Conservation (phyloP, 2,888 invertebrate species). For the Athalia cordata region DNA sequence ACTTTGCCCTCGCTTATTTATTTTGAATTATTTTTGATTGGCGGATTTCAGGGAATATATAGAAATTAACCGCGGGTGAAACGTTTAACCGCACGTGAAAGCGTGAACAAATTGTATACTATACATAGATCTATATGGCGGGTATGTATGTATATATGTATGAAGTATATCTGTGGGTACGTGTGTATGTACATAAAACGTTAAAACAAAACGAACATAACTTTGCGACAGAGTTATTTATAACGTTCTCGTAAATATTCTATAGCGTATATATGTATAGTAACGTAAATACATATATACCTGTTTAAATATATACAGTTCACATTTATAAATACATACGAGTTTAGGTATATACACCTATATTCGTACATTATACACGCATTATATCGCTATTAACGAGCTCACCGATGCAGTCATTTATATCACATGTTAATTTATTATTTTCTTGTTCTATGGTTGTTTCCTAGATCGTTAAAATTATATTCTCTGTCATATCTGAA, state of each 20-base stretch:
- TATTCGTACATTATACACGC: background rate
- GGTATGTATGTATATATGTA: no score
- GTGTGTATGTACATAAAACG: background rate
- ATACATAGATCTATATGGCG: background rate
- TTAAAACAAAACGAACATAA: constrained; percentile 19
- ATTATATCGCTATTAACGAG: background rate
- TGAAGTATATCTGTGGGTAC: no score
- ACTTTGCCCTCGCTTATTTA: no score
- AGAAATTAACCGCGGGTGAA: background rate
- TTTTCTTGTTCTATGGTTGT: constrained; percentile 5
- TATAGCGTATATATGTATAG: background rate
- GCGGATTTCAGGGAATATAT: no score
- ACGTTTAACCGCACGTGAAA: constrained; percentile 34
- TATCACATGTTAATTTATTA: constrained; percentile 25
- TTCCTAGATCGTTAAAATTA: constrained; percentile 13
- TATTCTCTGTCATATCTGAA: background rate
- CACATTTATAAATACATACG: constrained; percentile 1
- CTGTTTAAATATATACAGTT: background rate
- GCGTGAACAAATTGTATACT: constrained; percentile 9
- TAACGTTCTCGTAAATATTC: constrained; percentile 2
- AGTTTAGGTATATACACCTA: background rate
- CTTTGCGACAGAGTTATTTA: constrained; percentile 38
- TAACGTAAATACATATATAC: background rate
- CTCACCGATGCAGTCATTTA: background rate
- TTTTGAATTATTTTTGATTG: no score